Evolutionary conservation across 2,113 vertebrate genomes (phyloP).

Genomic region (Arenaria interpres): DNA sequence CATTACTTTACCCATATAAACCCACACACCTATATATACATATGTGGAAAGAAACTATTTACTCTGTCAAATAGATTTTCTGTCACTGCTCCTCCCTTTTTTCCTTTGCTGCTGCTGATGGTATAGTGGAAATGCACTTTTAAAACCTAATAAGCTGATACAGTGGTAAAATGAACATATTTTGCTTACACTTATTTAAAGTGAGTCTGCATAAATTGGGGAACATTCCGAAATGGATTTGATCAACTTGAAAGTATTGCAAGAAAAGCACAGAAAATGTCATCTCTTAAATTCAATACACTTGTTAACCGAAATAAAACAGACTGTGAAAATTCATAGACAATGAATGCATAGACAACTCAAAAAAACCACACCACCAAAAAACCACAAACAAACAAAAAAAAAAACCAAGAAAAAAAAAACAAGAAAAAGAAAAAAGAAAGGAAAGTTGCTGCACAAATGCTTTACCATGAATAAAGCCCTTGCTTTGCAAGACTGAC

Average conservation of each 20-base stretch:
- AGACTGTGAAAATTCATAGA: slow-evolving; percentile 8
- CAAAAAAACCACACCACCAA: not conserved
- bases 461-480: slow-evolving; percentile 15
- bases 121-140: slow-evolving; percentile 35
- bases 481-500: not conserved
- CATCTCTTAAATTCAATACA: slow-evolving; percentile 32
- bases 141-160: slow-evolving; percentile 56
- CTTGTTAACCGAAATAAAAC: slow-evolving; percentile 41
- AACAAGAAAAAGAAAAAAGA: not conserved
- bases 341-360: not conserved
- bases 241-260: slow-evolving; percentile 29
- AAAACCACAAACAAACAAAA: not conserved
- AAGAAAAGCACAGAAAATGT: slow-evolving; percentile 36
- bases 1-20: slow-evolving; percentile 8
- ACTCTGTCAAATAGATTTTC: slow-evolving; percentile 69
- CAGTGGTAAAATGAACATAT: slow-evolving; percentile 45
- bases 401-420: too few relatives aligned
- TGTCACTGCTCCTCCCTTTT: slow-evolving; percentile 39
- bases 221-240: slow-evolving; percentile 36
- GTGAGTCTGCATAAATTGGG: slow-evolving; percentile 11
- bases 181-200: slow-evolving; percentile 40
- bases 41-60: not conserved
- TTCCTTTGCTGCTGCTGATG: not conserved
- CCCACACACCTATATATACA: not conserved
- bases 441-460: slow-evolving; percentile 14